Conservation (phyloP, 2,888 invertebrate species). For the Odiellus spinosus region DNA sequence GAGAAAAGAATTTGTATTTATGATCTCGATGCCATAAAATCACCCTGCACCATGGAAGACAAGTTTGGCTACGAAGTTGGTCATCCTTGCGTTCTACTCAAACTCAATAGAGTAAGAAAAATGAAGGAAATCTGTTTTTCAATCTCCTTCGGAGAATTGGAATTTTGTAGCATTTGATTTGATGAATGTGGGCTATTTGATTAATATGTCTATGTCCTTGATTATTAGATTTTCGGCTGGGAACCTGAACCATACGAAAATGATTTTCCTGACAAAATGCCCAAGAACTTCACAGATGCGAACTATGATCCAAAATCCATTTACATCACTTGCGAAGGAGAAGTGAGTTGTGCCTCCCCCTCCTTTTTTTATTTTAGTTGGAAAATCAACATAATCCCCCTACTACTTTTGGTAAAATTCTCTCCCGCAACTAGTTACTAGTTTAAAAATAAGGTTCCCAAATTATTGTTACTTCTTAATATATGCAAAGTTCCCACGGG, state of each 20-base stretch:
- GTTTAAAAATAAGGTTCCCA: no score
- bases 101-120: constrained; percentile 70
- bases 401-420: no score
- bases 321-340: constrained; percentile 87
- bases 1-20: constrained; percentile 67
- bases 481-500: not conserved
- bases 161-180: not conserved
- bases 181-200: not conserved
- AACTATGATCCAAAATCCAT: constrained; percentile 53
- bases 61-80: constrained; percentile 73
- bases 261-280: constrained; percentile 54
- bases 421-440: no score
- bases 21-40: constrained; percentile 46
- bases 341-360: constrained; percentile 35
- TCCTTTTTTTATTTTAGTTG: not conserved
- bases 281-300: constrained; percentile 47
- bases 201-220: constrained; percentile 5
- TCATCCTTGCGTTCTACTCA: constrained; percentile 85
- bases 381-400: no score
- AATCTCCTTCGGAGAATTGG: no score
- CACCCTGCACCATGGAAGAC: constrained; percentile 54
- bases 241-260: constrained; percentile 52
- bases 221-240: constrained; percentile 70
- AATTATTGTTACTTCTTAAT: no score
- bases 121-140: no score